phyloP scores from a whole-genome alignment of 2,113 vertebrate species.

The Nannospalax galili region DNA sequence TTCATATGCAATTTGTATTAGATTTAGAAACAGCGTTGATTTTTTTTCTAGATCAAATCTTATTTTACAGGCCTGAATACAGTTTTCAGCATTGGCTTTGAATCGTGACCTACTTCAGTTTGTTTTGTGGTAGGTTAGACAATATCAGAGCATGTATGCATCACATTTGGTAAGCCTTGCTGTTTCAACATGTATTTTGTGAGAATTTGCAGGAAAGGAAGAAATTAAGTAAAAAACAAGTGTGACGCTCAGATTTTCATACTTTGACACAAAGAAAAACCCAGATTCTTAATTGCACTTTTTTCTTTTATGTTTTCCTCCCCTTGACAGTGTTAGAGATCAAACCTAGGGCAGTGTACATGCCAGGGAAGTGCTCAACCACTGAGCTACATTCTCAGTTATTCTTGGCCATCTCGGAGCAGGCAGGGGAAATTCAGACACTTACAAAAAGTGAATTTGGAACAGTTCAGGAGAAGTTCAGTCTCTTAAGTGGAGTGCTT shows the following conservation, averaged over 20 bases:
- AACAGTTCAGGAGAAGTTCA: background rate
- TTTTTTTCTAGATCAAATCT: background rate
- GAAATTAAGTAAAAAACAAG: slow-evolving; percentile 5
- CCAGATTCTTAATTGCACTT: background rate
- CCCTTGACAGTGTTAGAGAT: background rate
- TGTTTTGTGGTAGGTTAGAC: background rate
- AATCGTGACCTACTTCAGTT: background rate
- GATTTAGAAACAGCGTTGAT: background rate
- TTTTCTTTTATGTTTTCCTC: background rate
- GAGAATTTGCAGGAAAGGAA: background rate
- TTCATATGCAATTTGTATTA: background rate
- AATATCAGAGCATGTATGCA: background rate
- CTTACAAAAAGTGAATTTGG: background rate
- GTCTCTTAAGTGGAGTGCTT: background rate
- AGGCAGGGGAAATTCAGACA: background rate
- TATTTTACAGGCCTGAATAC: background rate
- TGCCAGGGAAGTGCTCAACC: background rate
- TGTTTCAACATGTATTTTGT: background rate
- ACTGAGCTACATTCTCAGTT: background rate
- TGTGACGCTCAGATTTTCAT: background rate
- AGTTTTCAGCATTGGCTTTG: background rate
- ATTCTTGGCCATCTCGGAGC: background rate
- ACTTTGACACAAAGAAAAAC: background rate
- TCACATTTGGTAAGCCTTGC: background rate
- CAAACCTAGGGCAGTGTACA: background rate